Conservation (phyloP, 2,888 invertebrate species). For the Eristalis tenax region DNA sequence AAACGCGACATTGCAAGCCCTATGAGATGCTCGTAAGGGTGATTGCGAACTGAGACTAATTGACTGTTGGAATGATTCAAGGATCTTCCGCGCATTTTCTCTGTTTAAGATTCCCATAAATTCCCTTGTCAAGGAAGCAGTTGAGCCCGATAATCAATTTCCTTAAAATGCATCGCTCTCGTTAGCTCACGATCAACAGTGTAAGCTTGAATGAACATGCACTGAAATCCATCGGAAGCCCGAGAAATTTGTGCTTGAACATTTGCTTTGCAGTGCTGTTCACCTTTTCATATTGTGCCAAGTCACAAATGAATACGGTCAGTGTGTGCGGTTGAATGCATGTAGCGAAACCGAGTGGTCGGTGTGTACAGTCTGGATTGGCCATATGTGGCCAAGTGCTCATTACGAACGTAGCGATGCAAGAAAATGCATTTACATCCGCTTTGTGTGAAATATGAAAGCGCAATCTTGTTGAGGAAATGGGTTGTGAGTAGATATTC, state of each 20-base stretch:
- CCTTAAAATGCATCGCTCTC: too few relatives aligned
- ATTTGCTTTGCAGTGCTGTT: neutral
- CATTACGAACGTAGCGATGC: conserved; percentile 61
- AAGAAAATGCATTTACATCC: conserved; percentile 49
- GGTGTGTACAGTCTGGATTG: conserved; percentile 29
- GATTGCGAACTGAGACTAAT: too few relatives aligned
- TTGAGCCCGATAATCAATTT: too few relatives aligned
- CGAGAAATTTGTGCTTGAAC: neutral
- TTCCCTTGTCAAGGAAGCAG: too few relatives aligned
- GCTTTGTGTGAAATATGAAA: conserved; percentile 63
- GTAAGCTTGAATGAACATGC: neutral
- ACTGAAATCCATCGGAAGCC: neutral
- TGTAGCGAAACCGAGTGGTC: conserved; percentile 25
- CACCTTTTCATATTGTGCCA: neutral
- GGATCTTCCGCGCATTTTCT: too few relatives aligned
- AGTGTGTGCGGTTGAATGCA: conserved; percentile 42
- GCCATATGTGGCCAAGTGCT: conserved; percentile 48
- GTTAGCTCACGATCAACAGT: neutral
- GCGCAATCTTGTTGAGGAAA: conserved; percentile 46
- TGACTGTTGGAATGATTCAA: too few relatives aligned
- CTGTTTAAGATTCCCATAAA: too few relatives aligned
- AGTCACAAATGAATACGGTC: conserved; percentile 2
- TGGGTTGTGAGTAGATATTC: neutral
- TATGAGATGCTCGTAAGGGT: too few relatives aligned
- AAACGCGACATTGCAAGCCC: too few relatives aligned